A percentile compares a stretch with the other conserved stretches of the same genome.
These are phyloP conservation scores for Galerucella pusilla DNA, from an alignment of 2,888 invertebrate species.

Conservation along the genomic window DNA sequence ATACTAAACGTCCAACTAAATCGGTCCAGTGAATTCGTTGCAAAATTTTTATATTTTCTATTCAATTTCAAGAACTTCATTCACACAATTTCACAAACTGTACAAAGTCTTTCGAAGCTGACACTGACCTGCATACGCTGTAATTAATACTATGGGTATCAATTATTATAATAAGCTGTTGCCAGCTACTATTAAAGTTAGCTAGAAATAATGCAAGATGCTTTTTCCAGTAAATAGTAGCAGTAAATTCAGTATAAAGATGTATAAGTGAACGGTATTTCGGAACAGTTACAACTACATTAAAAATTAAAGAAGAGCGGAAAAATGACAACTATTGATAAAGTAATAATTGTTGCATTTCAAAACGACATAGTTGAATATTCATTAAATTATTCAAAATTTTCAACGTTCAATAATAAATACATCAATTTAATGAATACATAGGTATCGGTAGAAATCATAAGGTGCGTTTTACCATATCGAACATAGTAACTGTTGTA, in stretches of 20 bases:
- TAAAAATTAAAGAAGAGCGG: too few species aligned
- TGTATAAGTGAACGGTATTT: not conserved
- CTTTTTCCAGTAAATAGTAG: not conserved
- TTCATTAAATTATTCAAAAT: conserved; percentile 33
- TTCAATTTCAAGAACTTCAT: not conserved
- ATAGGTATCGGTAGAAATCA: conserved; percentile 20
- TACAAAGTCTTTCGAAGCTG: not conserved
- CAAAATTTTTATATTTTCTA: not conserved
- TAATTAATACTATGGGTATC: not conserved
- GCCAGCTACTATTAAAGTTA: not conserved
- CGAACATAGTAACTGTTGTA: not conserved
- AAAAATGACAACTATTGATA: conserved; percentile 20
- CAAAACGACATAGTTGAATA: conserved; percentile 30
- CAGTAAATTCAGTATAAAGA: not conserved
- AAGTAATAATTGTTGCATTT: conserved; percentile 31
- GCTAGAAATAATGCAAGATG: not conserved
- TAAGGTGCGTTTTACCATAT: conserved; percentile 24
- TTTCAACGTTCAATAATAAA: conserved; percentile 22
- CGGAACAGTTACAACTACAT: not conserved
- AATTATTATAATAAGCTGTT: not conserved
- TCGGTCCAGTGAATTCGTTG: too few species aligned
- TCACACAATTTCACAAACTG: not conserved
- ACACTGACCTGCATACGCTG: not conserved
- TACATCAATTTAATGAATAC: conserved; percentile 20
- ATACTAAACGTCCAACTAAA: too few species aligned